Evolutionary conservation across 1,140 invertebrate species (phyloP), one percentile per base, ranked within the genome.

Genomic region (Olivierus martensii): DNA sequence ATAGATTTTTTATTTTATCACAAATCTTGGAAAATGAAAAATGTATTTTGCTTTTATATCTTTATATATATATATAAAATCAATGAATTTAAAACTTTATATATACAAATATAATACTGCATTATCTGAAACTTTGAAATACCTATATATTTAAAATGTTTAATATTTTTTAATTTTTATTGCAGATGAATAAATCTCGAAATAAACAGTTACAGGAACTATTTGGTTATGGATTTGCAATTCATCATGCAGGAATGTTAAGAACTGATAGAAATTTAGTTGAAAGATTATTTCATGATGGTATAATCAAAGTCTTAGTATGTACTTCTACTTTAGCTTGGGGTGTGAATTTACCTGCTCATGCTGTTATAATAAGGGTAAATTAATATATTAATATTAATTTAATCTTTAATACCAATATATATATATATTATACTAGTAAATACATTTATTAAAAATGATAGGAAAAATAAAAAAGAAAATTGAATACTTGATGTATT

Each of bases 341-440:
- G 96, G 96, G 96, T 60, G 94, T 99, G 0, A 99, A 99, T 74
- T 73, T 99, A 57, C 95, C 95, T 0, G 95, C 94, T 0, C 92
- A 97, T 71, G 91, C 88, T 50, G 95, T 99, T 54, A 83, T 99
- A 46, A 99, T 99, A 59, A 84, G 85, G 68, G 85, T 87, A 73
- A 66, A 21, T 43, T 39, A 46, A 22, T 7, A 41, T 1, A 18
- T n/a, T 15, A 15, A 38, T 38, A 10, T 10, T 38, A 10, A 38
- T 45, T 45, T 18, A 45, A 45, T n/a, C 44, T 45, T n/a, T n/a
- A n/a, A n/a, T n/a, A n/a, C n/a, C n/a, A n/a, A n/a, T n/a, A n/a
- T n/a, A n/a, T n/a, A n/a, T n/a, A n/a, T n/a, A n/a, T n/a, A n/a
- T n/a, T n/a, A n/a, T n/a, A n/a, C n/a, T n/a, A n/a, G n/a, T n/a